A percentile compares a stretch with the other conserved stretches of the same genome.
Conservation (phyloP, 2,888 invertebrate species). For the Noctua pronuba region DNA sequence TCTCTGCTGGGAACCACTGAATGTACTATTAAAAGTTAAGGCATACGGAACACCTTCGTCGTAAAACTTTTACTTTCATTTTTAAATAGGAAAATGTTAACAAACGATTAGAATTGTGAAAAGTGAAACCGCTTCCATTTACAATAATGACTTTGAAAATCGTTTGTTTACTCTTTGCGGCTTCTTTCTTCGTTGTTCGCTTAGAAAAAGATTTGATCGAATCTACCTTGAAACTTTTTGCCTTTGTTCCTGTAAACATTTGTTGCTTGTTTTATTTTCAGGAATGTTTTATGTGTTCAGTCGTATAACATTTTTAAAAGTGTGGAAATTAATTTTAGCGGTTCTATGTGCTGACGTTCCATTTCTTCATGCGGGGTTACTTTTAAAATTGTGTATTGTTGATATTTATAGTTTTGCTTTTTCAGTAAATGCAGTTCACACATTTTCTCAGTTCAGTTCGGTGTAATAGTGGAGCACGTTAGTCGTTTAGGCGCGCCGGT, state of each 20-base stretch:
- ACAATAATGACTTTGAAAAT: constrained; percentile 46
- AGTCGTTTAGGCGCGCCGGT: constrained; percentile 81
- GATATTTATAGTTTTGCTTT: background rate
- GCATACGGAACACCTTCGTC: background rate
- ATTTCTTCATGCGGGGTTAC: background rate
- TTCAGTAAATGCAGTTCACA: constrained; percentile 2
- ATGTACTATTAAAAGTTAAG: background rate
- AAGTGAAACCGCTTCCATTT: constrained; percentile 51
- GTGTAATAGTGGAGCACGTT: constrained; percentile 68
- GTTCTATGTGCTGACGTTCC: background rate
- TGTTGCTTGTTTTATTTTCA: constrained; percentile 24
- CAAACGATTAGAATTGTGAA: constrained; percentile 41
- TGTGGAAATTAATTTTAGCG: background rate
- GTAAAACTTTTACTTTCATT: constrained; percentile 28
- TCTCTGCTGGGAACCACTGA: background rate
- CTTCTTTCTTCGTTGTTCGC: constrained; percentile 41
- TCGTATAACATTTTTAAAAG: constrained; percentile 22
- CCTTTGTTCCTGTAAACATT: constrained; percentile 41
- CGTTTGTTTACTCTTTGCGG: constrained; percentile 45
- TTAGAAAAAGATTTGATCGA: constrained; percentile 48
- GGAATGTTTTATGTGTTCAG: constrained; percentile 3
- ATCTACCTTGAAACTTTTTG: constrained; percentile 35
- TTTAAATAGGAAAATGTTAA: constrained; percentile 36
- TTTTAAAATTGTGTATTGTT: background rate
- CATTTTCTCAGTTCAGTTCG: constrained; percentile 38